Evolutionary conservation across 2,113 vertebrate genomes (phyloP), one percentile per base, ranked within the genome.

Genomic region (Ictidomys tridecemlineatus): DNA sequence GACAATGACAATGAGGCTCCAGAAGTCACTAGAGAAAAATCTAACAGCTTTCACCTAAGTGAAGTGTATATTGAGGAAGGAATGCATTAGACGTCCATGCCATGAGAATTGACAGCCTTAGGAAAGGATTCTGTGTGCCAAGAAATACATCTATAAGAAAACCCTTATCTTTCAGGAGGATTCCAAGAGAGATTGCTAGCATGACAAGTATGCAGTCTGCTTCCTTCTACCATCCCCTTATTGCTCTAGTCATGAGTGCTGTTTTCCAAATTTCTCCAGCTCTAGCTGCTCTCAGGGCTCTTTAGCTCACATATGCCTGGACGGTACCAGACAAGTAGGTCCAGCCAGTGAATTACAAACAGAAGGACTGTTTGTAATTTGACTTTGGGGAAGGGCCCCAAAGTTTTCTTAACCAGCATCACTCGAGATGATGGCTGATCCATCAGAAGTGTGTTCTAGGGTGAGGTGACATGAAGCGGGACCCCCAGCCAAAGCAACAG

Each of bases 111-210:
- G 69, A 76, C 78, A 95, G 93, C 63, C 89, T 87, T 78, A 48
- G 72, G 86, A 91, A 94, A 95, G 82, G 83, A 74, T 39, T 89
- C 77, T 67, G 65, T 37, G 6, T 77, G 93, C 96, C 96, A 95
- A 97, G 92, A 96, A 97, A 91, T 53, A 69, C 84, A 96, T 97
- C 93, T 95, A 45, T 74, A 86, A 97, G 92, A 91, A 96, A 72
- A 22, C 51, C 51, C 73, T 91, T 72, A 77, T 90, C 96, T 69
- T 88, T 84, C 96, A 78, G 51, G 84, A 95, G 18, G 58, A 61
- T 96, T 72, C 89, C 79, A 24, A 63, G 72, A 91, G 95, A 80
- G 45, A 79, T 34, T 76, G 84, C 73, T 87, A 77, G 93, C 61
- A 80, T 67, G 77, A 6, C 79, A 93, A 28, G 20, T 93, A 58